phyloP scores from a whole-genome alignment of 2,113 vertebrate genomes.

The Peucedramus taeniatus region DNA sequence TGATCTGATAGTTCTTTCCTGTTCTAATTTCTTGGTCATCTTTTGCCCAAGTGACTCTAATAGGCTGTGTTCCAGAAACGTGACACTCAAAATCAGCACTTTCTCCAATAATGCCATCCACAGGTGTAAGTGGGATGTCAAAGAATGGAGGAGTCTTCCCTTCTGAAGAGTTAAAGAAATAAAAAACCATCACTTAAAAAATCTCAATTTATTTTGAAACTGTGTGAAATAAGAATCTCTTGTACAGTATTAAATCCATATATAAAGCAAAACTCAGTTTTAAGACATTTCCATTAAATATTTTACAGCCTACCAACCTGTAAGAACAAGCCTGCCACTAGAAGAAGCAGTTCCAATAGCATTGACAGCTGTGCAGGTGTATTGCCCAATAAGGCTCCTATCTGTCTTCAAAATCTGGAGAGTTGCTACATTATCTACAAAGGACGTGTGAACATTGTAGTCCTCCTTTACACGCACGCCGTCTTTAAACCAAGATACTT shows the following conservation, averaged over 20 bases:
- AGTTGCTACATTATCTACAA: slow-evolving; percentile 86
- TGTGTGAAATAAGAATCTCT: background rate
- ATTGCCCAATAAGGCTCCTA: slow-evolving; percentile 87
- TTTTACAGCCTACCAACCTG: slow-evolving; percentile 79
- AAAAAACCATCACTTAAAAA: background rate
- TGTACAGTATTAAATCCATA: background rate
- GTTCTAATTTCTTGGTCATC: slow-evolving; percentile 90
- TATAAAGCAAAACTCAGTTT: background rate
- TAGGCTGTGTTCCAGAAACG: slow-evolving; percentile 87
- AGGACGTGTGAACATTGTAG: slow-evolving; percentile 81
- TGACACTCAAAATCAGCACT: slow-evolving; percentile 90
- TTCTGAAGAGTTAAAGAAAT: slow-evolving; percentile 74
- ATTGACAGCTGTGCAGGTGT: slow-evolving; percentile 91
- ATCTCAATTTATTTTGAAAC: background rate
- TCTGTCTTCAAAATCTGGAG: slow-evolving; percentile 83
- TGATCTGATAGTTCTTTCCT: slow-evolving; percentile 91
- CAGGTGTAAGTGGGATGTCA: slow-evolving; percentile 81
- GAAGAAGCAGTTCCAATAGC: slow-evolving; percentile 90
- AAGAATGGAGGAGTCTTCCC: slow-evolving; percentile 90
- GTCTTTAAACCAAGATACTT: slow-evolving; percentile 92
- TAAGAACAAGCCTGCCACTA: slow-evolving; percentile 89
- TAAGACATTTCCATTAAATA: background rate
- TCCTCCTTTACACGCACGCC: slow-evolving; percentile 75
- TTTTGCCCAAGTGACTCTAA: slow-evolving; percentile 93
- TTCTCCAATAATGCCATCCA: slow-evolving; percentile 85